Evolutionary conservation across 2,888 invertebrate species (phyloP).

Genomic region (Polymixis lichenea): DNA sequence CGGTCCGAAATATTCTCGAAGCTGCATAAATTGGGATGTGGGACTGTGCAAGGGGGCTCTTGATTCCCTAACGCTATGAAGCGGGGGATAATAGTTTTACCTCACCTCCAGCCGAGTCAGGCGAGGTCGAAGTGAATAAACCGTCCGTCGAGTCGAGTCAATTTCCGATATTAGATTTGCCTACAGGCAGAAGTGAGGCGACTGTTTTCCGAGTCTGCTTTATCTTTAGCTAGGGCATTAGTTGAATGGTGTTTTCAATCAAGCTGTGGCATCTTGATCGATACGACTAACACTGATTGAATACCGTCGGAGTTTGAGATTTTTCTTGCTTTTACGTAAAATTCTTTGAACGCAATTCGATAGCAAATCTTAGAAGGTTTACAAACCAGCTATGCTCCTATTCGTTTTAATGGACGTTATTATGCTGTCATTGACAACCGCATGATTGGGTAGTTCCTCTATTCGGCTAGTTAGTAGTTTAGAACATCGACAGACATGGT

Average conservation of each 20-base stretch:
- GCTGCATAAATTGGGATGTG: slow-evolving; percentile 37
- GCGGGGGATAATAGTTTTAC: slow-evolving; percentile 80
- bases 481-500: background rate
- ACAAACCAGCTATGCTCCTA: background rate
- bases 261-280: slow-evolving; percentile 46
- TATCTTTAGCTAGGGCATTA: slow-evolving; percentile 69
- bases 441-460: slow-evolving; percentile 5
- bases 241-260: slow-evolving; percentile 61
- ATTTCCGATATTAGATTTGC: slow-evolving; percentile 88
- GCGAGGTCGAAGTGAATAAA: slow-evolving; percentile 84
- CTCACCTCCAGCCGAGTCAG: slow-evolving; percentile 75
- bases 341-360: slow-evolving; percentile 12
- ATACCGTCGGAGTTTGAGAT: slow-evolving; percentile 18
- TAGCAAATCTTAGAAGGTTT: slow-evolving; percentile 26
- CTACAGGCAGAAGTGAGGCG: slow-evolving; percentile 75
- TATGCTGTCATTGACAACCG: background rate
- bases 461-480: slow-evolving; percentile 2
- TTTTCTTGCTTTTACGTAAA: slow-evolving; percentile 24
- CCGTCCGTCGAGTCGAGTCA: slow-evolving; percentile 82
- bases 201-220: slow-evolving; percentile 70
- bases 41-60: slow-evolving; percentile 58
- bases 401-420: slow-evolving; percentile 9
- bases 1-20: slow-evolving; percentile 21
- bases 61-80: slow-evolving; percentile 76
- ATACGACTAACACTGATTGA: slow-evolving; percentile 45